Evolutionary conservation across 2,888 invertebrate species (phyloP).

Genomic region (Colostygia pectinataria): DNA sequence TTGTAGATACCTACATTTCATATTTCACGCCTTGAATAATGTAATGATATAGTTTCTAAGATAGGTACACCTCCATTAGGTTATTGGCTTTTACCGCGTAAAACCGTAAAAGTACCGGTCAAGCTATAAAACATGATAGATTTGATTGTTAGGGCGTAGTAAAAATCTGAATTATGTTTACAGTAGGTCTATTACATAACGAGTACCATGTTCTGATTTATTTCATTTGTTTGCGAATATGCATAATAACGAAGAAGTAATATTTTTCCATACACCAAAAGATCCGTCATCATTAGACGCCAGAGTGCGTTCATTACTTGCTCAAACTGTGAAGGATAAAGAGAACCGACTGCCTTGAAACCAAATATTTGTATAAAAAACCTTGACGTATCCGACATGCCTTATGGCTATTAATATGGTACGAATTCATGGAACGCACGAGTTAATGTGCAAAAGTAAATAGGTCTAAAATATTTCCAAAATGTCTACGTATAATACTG

Average conservation of each 20-base stretch:
- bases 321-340: constrained; percentile 1
- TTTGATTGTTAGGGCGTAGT: constrained; percentile 8
- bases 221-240: not conserved
- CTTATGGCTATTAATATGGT: no score
- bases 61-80: constrained; percentile 20
- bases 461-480: no score
- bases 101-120: constrained; percentile 15
- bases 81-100: constrained; percentile 12
- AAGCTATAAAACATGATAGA: constrained; percentile 16
- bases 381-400: not conserved
- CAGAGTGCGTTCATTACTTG: constrained; percentile 6
- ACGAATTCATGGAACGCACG: no score
- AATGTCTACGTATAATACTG: no score
- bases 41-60: no score
- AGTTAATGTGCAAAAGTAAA: no score
- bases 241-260: not conserved
- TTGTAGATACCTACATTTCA: no score
- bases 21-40: no score
- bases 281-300: constrained; percentile 13
- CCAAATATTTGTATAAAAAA: constrained; percentile 9
- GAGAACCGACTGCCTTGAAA: not conserved
- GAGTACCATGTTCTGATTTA: not conserved
- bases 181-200: constrained; percentile 2
- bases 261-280: not conserved
- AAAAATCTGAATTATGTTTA: constrained; percentile 4